Percentiles rank a stretch among this genome's conserved stretches.
phyloP scores from a whole-genome alignment of 2,797 vertebrate species.

The Heteromormyrus szaboi region DNA sequence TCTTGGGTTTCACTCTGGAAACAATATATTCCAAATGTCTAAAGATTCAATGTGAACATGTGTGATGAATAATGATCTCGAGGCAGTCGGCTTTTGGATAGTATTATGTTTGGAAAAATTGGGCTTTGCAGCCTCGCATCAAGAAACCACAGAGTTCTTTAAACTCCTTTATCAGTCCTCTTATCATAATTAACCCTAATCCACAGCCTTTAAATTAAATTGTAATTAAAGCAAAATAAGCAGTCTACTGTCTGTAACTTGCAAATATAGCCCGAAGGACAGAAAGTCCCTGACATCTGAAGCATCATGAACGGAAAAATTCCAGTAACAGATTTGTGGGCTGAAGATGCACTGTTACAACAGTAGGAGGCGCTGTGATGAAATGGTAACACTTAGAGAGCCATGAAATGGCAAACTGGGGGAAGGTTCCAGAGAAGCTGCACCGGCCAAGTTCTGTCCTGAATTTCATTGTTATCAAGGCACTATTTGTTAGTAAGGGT shows the following conservation, averaged over 20 bases:
- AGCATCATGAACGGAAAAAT: not conserved
- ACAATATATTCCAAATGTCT: conserved; percentile 3
- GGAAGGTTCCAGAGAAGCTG: not conserved
- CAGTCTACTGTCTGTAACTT: not conserved
- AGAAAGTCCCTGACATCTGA: not conserved
- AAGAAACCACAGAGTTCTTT: not conserved
- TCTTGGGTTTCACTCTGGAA: conserved; percentile 12
- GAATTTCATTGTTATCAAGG: not conserved
- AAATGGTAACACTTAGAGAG: not conserved
- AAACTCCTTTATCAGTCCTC: not conserved
- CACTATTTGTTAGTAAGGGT: not conserved
- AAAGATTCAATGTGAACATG: not conserved
- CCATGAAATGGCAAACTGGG: not conserved
- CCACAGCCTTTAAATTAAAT: not conserved
- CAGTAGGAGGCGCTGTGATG: not conserved
- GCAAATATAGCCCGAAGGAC: not conserved
- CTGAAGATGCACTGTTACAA: not conserved
- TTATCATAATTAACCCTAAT: not conserved
- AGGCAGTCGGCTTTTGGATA: not conserved
- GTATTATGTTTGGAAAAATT: not conserved
- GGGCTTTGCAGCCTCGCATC: not conserved
- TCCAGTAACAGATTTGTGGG: not conserved
- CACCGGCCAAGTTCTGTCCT: not conserved
- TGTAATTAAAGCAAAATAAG: not conserved
- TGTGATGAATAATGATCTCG: conserved; percentile 1